phyloP scores from a whole-genome alignment of 1,140 invertebrate species.

The Drosophila ironensis region DNA sequence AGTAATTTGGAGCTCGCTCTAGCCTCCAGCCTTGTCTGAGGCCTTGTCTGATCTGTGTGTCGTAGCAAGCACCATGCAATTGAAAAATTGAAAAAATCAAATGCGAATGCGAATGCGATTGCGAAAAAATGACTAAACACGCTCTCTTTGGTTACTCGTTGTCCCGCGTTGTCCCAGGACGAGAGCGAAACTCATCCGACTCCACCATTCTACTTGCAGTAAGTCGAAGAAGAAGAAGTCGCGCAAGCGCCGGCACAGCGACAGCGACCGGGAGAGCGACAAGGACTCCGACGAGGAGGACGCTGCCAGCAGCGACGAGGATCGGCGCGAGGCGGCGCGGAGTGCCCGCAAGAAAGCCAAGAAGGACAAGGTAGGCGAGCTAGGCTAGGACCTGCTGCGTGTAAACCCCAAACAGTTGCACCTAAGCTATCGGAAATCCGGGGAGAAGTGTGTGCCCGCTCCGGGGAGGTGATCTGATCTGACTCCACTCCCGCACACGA shows the following conservation, averaged over 20 bases:
- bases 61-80: slow-evolving; percentile 13
- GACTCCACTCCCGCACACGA: too few relatives aligned
- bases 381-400: not conserved
- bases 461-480: not conserved
- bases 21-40: slow-evolving; percentile 6
- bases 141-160: slow-evolving; percentile 11
- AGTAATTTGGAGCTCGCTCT: slow-evolving; percentile 12
- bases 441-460: slow-evolving; percentile 16
- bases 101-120: too few relatives aligned
- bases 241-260: slow-evolving; percentile 81
- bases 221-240: slow-evolving; percentile 84
- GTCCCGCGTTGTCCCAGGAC: not conserved
- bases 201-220: slow-evolving; percentile 71
- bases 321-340: slow-evolving; percentile 69
- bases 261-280: slow-evolving; percentile 76
- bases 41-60: slow-evolving; percentile 35
- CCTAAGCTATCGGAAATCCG: not conserved
- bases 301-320: slow-evolving; percentile 81
- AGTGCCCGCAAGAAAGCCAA: slow-evolving; percentile 82
- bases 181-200: not conserved
- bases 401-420: not conserved
- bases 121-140: not conserved
- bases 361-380: slow-evolving; percentile 84
- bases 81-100: not conserved
- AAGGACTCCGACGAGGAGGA: slow-evolving; percentile 82